Conservation (phyloP, 2,888 invertebrate species). For the Artemia sinica region DNA sequence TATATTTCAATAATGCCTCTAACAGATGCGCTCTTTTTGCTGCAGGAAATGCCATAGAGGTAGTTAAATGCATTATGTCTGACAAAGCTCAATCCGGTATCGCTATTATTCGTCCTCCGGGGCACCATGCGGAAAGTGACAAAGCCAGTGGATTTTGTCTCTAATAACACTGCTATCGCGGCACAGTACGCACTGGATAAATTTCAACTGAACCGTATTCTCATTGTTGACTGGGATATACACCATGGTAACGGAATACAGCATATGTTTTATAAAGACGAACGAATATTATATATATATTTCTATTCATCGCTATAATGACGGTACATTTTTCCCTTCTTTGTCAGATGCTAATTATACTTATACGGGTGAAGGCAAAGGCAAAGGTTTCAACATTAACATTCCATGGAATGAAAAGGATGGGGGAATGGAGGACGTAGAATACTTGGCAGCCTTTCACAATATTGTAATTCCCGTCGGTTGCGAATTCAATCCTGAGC, state of each 20-base stretch:
- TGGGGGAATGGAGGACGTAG: conserved; percentile 69
- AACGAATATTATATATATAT: conserved; percentile 74
- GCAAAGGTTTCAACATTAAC: conserved; percentile 73
- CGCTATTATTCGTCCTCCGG: conserved; percentile 72
- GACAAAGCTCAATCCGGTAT: conserved; percentile 49
- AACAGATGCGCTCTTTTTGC: conserved; percentile 45
- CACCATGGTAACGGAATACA: conserved; percentile 91
- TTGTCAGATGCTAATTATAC: conserved; percentile 47
- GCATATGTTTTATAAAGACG: conserved; percentile 52
- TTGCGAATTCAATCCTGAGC: conserved; percentile 66
- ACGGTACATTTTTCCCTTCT: conserved; percentile 70
- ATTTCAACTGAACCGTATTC: conserved; percentile 44
- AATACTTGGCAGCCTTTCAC: conserved; percentile 70
- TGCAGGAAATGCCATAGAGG: conserved; percentile 53
- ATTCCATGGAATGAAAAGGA: conserved; percentile 60
- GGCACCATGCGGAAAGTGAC: conserved; percentile 67
- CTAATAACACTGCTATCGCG: conserved; percentile 68
- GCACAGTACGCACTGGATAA: conserved; percentile 51
- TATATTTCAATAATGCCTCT: conserved; percentile 37
- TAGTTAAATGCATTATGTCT: conserved; percentile 49
- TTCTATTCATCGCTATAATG: conserved; percentile 78
- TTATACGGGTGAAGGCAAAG: conserved; percentile 46
- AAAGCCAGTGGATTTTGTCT: conserved; percentile 71
- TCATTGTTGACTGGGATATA: conserved; percentile 83
- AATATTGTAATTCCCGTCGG: conserved; percentile 79